A percentile compares a stretch with the other conserved stretches of the same genome.
Conservation (phyloP, 2,888 invertebrate species). For the Agrotis exclamationis region DNA sequence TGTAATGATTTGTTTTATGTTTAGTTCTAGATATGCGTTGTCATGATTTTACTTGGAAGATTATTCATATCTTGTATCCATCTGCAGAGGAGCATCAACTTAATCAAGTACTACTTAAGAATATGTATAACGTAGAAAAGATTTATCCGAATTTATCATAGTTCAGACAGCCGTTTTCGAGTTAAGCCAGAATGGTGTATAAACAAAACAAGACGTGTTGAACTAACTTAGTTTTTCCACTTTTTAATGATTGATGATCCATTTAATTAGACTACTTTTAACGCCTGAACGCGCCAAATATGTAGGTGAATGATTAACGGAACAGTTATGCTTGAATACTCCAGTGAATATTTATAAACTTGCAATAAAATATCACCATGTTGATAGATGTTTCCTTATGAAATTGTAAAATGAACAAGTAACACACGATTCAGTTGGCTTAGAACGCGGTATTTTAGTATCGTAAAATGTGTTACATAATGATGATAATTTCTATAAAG, state of each 20-base stretch:
- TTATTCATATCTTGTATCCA: conserved; percentile 14
- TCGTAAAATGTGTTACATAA: background rate
- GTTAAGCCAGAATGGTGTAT: background rate
- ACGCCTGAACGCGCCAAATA: conserved; percentile 34
- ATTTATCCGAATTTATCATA: background rate
- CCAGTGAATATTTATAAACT: conserved; percentile 50
- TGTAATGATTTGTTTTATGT: conserved; percentile 42
- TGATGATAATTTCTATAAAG: background rate
- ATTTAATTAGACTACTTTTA: conserved; percentile 41
- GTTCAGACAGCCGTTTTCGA: background rate
- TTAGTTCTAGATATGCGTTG: conserved; percentile 40
- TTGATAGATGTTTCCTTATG: conserved; percentile 32
- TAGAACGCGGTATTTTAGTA: conserved; percentile 3
- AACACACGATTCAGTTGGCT: background rate
- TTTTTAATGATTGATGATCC: conserved; percentile 30
- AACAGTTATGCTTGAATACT: conserved; percentile 47
- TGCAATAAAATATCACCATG: conserved; percentile 38
- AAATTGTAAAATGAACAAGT: conserved; percentile 3
- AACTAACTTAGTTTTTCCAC: conserved; percentile 9
- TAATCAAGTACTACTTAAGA: background rate
- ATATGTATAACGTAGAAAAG: background rate
- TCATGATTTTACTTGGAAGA: conserved; percentile 31
- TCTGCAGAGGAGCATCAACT: background rate
- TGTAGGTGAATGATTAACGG: conserved; percentile 59
- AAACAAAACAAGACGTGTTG: conserved; percentile 3